Base-by-base conservation (phyloP, 2,888 invertebrate species). In the Sminthurinus aureus region DNA sequence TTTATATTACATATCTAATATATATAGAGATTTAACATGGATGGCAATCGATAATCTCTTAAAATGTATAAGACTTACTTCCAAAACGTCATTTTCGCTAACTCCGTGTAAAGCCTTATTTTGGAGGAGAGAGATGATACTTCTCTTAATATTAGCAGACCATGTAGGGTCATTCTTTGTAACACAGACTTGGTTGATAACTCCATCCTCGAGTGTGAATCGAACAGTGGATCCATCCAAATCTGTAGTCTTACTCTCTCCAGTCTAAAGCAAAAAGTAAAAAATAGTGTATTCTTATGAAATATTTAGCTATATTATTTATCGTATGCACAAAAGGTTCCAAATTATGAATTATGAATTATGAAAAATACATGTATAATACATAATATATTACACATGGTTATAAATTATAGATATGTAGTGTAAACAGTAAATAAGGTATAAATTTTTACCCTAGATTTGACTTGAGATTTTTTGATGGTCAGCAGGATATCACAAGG, bases 61-160 rank as follows among this genome's bases (percentile, higher is more conserved):
- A 52, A 11, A 52, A 52, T 52, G 9, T 18, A 11, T 67, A 69
- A 22, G 15, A 66, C 67, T 78, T n/a, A 83, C 83, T 69, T 83
- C 83, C 50, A 83, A n/a, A 38, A 77, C 79, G 2, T 74, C 74
- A 15, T 66, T 22, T 1, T 77, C 82, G 18, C 52, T 71, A 11
- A 66, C 73, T 13, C 83, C 83, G 6, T 78, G 1, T 0, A 83
- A 20, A 58, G 83, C 83, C 50, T 83, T 83, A 51, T 83, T 83
- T 90, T 96, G 96, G 90, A 96, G 92, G 85, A 96, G 90, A 0
- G 97, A 97, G 82, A 96, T 93, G 86, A 98, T 93, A 8, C 96
- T 97, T 86, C 97, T 93, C 92, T 98, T 98, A 90, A 98, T 93
- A 92, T 98, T 98, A 81, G 98, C 93, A 0, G 96, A 94, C 89